phyloP scores from a whole-genome alignment of 2,113 vertebrate genomes.

The Climacteris rufus region DNA sequence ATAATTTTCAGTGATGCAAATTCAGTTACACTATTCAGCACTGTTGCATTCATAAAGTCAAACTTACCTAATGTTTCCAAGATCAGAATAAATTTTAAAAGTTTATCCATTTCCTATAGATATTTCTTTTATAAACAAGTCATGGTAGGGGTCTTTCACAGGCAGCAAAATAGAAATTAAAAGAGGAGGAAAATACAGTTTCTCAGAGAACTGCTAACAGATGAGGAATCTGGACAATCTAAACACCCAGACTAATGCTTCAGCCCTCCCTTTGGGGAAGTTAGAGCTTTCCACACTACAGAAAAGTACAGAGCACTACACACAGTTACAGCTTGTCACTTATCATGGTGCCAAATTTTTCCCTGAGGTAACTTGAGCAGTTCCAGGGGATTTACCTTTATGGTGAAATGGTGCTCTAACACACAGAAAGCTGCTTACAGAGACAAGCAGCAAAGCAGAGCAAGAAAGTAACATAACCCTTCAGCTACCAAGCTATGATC shows the following conservation, averaged over 20 bases:
- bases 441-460: background rate
- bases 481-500: background rate
- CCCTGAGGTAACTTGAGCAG: background rate
- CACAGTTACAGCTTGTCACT: background rate
- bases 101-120: background rate
- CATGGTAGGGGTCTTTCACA: background rate
- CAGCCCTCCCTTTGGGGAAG: background rate
- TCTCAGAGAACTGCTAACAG: background rate
- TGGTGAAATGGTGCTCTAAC: background rate
- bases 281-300: background rate
- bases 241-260: background rate
- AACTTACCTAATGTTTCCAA: background rate
- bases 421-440: background rate
- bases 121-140: background rate
- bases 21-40: background rate
- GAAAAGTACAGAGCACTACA: background rate
- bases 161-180: background rate
- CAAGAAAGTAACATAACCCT: fast-evolving
- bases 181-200: background rate
- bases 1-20: background rate
- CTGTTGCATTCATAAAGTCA: background rate
- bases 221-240: background rate
- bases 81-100: background rate
- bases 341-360: background rate
- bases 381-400: background rate